phyloP scores from a whole-genome alignment of 2,797 vertebrate species.

The Tenualosa thibaudeaui region DNA sequence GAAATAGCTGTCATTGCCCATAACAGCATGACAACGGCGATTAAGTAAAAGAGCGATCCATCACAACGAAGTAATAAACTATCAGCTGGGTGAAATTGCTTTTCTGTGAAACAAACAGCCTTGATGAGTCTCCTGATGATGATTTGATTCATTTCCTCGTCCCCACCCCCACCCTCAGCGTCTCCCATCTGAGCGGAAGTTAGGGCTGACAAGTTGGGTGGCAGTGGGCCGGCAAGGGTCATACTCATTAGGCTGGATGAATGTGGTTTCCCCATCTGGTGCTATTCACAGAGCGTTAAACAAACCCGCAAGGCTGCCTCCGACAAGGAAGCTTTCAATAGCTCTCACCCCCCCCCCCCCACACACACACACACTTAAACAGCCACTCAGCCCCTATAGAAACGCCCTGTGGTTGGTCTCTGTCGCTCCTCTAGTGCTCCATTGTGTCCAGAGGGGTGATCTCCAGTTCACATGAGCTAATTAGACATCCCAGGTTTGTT shows the following conservation, averaged over 20 bases:
- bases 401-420: background rate
- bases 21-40: background rate
- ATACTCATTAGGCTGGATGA: constrained; percentile 22
- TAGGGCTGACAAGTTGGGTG: background rate
- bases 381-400: background rate
- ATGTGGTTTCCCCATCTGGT: constrained; percentile 30
- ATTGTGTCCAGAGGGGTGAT: background rate
- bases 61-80: constrained; percentile 20
- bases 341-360: background rate
- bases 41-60: constrained; percentile 14
- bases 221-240: background rate
- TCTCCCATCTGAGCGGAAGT: background rate
- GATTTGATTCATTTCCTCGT: constrained; percentile 1
- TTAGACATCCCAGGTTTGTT: background rate
- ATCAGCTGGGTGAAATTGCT: constrained; percentile 34
- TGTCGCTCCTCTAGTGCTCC: background rate
- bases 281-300: constrained; percentile 18
- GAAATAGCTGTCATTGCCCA: background rate
- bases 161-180: background rate
- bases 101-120: constrained; percentile 27
- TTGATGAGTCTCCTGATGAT: constrained; percentile 22
- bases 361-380: background rate
- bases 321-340: no score
- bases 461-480: background rate
- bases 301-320: background rate